phyloP scores from a whole-genome alignment of 2,888 invertebrate species.

The Drosophila subsilvestris region DNA sequence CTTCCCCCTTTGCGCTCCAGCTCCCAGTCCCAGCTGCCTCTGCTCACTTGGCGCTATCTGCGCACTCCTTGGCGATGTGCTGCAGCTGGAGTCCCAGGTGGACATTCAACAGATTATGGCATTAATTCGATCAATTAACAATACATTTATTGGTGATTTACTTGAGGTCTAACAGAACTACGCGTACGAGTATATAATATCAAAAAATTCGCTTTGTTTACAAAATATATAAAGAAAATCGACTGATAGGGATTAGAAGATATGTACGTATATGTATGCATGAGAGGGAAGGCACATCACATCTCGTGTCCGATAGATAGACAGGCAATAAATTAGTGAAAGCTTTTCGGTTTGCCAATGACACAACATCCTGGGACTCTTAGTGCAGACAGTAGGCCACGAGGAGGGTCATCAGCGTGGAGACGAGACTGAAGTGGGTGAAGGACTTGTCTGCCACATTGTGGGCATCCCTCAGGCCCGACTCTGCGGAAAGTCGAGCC shows the following conservation, averaged over 20 bases:
- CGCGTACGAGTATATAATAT: constrained; percentile 62
- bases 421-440: constrained; percentile 49
- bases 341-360: constrained; percentile 27
- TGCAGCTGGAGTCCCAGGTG: too few relatives aligned
- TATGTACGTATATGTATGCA: neutral
- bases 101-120: neutral
- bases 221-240: constrained; percentile 46
- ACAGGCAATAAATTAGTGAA: constrained; percentile 39
- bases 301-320: constrained; percentile 7
- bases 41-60: too few relatives aligned
- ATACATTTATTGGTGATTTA: constrained; percentile 32
- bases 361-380: constrained; percentile 1
- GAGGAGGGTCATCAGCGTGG: constrained; percentile 63
- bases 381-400: constrained; percentile 70
- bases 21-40: too few relatives aligned
- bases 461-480: constrained; percentile 56
- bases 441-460: constrained; percentile 31
- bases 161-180: constrained; percentile 51
- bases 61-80: too few relatives aligned
- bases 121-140: neutral
- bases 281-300: neutral
- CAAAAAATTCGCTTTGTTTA: constrained; percentile 63
- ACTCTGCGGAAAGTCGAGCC: constrained; percentile 65
- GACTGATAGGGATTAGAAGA: constrained; percentile 7
- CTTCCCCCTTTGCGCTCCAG: too few relatives aligned